Base-by-base conservation (phyloP, 37 sponge, comb jelly and placozoan species). In the Spongia lamella region DNA sequence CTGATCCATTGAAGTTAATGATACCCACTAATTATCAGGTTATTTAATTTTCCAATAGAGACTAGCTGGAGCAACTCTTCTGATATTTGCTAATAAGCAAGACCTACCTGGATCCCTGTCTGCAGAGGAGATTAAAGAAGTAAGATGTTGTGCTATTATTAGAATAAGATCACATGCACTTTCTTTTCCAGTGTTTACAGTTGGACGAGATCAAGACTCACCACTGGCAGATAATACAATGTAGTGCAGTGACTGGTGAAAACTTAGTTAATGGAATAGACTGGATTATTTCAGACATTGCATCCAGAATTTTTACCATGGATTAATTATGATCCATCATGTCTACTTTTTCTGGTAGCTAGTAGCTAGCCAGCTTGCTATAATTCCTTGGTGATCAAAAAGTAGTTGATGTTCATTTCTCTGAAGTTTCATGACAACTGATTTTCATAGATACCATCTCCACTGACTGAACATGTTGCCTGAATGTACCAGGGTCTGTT, bases 51-150 rank as follows among this genome's bases (percentile, higher is more conserved):
- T 15, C 53, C 2, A 56, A 19, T 49, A 96, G 93, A 75, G 99
- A 38, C 71, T 98, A 55, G 89, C 91, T 22, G 96, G 99, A 54
- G 99, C 99, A 47, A 92, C 95, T 67, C 73, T 98, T 1, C 79
- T 98, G n/a, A 91, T 98, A 36, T 98, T 98, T 82, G 99, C 99
- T 59, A 98, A 98, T 77, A 98, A 98, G 51, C 99, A 98, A 51
- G 99, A 98, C 79, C 83, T 98, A 6, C 91, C 96, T 29, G 96
- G 99, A 19, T 83, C 99, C 3, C 77, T 94, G 79, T 63, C 83
- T 56, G 90, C 85, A 1, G 89, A 90, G 25, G 96, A 98, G 64
- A 92, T 98, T 1, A 78, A 75, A 56, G 73, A 78, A 69, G 97
- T 90, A 61, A 27, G 67, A n/a, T 43, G 9, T 9, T 0, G 27